Evolutionary conservation across 2,888 invertebrate species (phyloP).

Genomic region (Neoaliturus tenellus): DNA sequence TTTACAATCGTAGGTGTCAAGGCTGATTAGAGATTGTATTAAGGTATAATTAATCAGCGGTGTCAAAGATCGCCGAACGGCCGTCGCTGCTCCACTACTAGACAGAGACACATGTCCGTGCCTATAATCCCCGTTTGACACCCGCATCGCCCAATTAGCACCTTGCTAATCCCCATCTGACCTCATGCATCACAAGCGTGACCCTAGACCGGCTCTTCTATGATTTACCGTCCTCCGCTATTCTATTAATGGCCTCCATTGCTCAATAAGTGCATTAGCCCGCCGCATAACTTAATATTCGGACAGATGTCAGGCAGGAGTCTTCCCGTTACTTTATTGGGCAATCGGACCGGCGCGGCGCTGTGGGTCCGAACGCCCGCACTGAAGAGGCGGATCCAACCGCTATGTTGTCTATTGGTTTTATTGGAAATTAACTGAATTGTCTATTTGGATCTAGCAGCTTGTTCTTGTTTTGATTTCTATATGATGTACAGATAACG

Average conservation of each 20-base stretch:
- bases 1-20: too few species aligned
- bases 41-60: too few species aligned
- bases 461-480: too few species aligned
- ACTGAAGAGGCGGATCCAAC: too few species aligned
- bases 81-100: too few species aligned
- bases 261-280: slow-evolving; percentile 26
- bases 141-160: not conserved
- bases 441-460: too few species aligned
- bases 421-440: too few species aligned
- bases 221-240: not conserved
- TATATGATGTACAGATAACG: too few species aligned
- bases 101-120: too few species aligned
- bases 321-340: slow-evolving; percentile 18
- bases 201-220: not conserved
- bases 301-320: slow-evolving; percentile 7
- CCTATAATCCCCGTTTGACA: not conserved
- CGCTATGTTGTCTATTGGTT: too few species aligned
- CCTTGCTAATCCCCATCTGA: not conserved
- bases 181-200: not conserved
- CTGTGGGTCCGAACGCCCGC: not conserved
- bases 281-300: slow-evolving; percentile 1
- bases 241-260: slow-evolving; percentile 1
- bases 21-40: too few species aligned
- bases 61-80: too few species aligned
- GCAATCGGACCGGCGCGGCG: not conserved